Percentiles rank a stretch among this genome's conserved stretches.
Evolutionary conservation across 2,113 vertebrate species (phyloP).

Genomic region (Chitala chitala): DNA sequence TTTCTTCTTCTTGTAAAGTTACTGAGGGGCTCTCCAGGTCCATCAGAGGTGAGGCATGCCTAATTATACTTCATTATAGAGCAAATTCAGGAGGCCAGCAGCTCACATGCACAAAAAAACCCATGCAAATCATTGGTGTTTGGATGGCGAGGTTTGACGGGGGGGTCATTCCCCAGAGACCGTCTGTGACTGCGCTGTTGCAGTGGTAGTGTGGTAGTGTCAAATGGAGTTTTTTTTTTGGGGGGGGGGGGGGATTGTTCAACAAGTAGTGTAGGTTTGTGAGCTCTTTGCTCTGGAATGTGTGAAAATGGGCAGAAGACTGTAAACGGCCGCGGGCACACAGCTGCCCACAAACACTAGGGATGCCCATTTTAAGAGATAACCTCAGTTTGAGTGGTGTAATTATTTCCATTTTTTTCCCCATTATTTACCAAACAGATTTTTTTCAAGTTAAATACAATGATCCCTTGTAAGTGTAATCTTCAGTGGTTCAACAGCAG

Average conservation of each 20-base stretch:
- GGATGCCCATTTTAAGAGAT: conserved; percentile 3
- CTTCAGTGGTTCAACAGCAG: neutral
- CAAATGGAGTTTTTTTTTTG: neutral
- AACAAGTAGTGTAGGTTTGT: conserved; percentile 43
- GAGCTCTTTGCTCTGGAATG: conserved; percentile 63
- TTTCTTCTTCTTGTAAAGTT: too few species aligned
- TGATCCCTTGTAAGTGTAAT: neutral
- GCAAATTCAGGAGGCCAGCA: too few species aligned
- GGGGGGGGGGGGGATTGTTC: conserved; percentile 9
- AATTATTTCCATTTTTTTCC: neutral
- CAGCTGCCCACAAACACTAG: neutral
- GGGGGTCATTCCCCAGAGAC: too few species aligned
- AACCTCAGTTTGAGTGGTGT: neutral
- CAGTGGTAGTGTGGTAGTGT: neutral
- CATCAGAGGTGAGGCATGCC: too few species aligned
- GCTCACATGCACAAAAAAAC: too few species aligned
- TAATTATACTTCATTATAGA: too few species aligned
- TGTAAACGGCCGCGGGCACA: neutral
- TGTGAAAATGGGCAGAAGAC: conserved; percentile 32
- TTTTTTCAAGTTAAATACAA: neutral
- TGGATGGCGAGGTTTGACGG: too few species aligned
- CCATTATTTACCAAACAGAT: neutral
- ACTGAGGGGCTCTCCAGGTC: too few species aligned
- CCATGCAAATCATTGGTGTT: too few species aligned
- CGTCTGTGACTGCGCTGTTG: neutral